Evolutionary conservation across 1,140 invertebrate species (phyloP), one percentile per base, ranked within the genome.

Genomic region (Reticulitermes speratus): DNA sequence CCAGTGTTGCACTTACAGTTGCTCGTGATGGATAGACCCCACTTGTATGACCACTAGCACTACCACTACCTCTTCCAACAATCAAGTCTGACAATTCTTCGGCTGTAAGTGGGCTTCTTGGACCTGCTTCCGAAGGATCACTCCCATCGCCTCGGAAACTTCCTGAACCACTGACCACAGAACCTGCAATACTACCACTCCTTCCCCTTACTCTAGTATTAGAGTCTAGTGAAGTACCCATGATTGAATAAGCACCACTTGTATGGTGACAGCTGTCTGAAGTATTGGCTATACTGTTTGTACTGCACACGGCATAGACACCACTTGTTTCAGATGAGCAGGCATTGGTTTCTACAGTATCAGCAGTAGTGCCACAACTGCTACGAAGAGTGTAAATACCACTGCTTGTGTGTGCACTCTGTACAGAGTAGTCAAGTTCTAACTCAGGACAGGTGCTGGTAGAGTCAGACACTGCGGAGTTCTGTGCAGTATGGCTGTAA

Each of bases 121-220:
- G 94, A 0, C 89, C 90, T 82, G 94, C 94, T 88, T 96, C 95
- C 2, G 96, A 95, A 7, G 96, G 96, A 90, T 97, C 96, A 89
- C 95, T 96, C 3, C 96, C 96, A 88, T 97, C 96, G n/a, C 96
- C 96, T 48, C 95, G 94, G 89, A 97, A 97, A 87, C 96, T 96
- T 32, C 93, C 94, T 16, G 93, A 92, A 48, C 93, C 94, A 89
- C 95, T 96, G 1, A 96, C 93, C 87, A 95, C 95, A 21, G 96
- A 96, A 88, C 96, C 96, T 7, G 83, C 45, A 84, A 85, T 25
- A 48, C 87, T 14, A 90, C 89, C 2, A 90, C 90, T 85, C 89
- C 89, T 12, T 87, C 25, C 81, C n/a, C 86, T 82, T 32, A 55
- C 87, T 84, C 88, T 87, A 44, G 86, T 32, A 32, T 21, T 59